Evolutionary conservation across 53 echinoderm and acorn worm genomes (phyloP).

Genomic region (Antedon mediterranea): DNA sequence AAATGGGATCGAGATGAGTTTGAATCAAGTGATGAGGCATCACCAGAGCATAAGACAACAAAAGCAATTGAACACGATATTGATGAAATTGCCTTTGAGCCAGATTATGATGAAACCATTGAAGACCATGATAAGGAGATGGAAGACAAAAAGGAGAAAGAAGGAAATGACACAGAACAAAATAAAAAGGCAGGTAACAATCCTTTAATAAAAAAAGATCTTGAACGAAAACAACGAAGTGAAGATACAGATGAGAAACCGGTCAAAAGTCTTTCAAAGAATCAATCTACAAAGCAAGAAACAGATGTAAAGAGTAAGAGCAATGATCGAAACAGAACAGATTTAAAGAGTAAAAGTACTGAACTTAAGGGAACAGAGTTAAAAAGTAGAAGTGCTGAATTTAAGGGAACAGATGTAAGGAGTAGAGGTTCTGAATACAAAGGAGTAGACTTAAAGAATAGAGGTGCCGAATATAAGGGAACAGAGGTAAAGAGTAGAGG

Average conservation of each 20-base stretch:
- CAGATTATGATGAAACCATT: constrained; percentile 81
- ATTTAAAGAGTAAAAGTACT: too few species aligned
- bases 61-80: background rate
- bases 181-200: constrained; percentile 11
- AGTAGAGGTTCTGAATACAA: too few species aligned
- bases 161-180: constrained; percentile 12
- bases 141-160: constrained; percentile 8
- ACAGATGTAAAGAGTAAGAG: background rate
- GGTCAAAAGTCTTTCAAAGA: background rate
- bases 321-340: too few species aligned
- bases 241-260: background rate
- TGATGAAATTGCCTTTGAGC: constrained; percentile 67
- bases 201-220: background rate
- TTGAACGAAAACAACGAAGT: background rate
- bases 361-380: too few species aligned
- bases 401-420: too few species aligned
- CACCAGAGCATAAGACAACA: background rate
- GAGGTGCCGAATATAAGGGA: too few species aligned
- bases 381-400: too few species aligned
- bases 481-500: too few species aligned
- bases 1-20: constrained; percentile 68
- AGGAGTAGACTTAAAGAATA: too few species aligned
- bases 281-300: background rate
- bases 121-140: constrained; percentile 31
- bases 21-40: constrained; percentile 11